Evolutionary conservation across 2,888 invertebrate genomes (phyloP).

Genomic region (Lasioglossum figueresi): DNA sequence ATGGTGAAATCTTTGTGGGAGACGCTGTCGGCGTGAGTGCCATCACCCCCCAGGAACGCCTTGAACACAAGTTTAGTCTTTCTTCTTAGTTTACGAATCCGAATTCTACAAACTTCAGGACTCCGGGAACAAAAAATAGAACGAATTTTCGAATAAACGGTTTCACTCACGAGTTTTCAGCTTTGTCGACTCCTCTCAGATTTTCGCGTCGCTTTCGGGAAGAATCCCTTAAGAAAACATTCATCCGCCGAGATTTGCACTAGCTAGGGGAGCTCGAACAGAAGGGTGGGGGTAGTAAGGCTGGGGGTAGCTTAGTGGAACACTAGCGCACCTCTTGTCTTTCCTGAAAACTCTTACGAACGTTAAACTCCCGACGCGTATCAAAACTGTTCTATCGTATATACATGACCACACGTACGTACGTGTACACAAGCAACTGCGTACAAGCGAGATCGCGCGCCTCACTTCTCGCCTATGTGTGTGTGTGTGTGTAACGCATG

Average conservation of each 20-base stretch:
- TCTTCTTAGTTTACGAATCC: constrained; percentile 69
- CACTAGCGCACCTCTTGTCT: constrained; percentile 67
- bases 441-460: background rate
- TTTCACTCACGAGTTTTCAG: constrained; percentile 75
- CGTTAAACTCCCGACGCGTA: constrained; percentile 42
- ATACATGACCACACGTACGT: background rate
- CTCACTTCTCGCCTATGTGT: background rate
- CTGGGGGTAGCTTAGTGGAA: constrained; percentile 73
- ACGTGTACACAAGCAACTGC: background rate
- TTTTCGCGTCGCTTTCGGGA: constrained; percentile 78
- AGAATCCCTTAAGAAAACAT: constrained; percentile 83
- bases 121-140: constrained; percentile 3
- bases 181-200: constrained; percentile 66
- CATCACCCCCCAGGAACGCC: constrained; percentile 81
- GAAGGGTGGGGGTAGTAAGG: constrained; percentile 77
- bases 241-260: constrained; percentile 83
- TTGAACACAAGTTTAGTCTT: constrained; percentile 77
- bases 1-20: constrained; percentile 76
- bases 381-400: background rate
- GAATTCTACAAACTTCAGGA: constrained; percentile 25
- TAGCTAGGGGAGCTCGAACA: constrained; percentile 79
- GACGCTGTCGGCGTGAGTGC: constrained; percentile 80
- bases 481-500: background rate
- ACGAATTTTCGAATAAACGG: constrained; percentile 37
- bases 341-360: constrained; percentile 59